Base-by-base conservation (phyloP, 1,140 invertebrate genomes). In the Drosophila parabipectinata region DNA sequence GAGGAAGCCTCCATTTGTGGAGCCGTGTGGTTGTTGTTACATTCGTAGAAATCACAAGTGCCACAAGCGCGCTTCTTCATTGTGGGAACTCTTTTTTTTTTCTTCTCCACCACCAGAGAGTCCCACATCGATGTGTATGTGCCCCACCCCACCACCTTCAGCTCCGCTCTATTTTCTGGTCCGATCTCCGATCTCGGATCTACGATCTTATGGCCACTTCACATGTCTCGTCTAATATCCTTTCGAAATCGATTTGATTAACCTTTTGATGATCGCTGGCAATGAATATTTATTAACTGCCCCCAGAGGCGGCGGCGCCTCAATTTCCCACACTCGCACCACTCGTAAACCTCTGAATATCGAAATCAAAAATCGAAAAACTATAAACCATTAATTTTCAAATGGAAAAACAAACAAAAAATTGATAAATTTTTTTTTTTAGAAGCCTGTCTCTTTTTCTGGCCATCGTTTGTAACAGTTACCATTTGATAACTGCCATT, bases 21-120 rank as follows among this genome's bases (percentile, higher is more conserved):
- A 18, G 15, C 57, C 9, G 18, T 64, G 69, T 69, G 76, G 77
- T 84, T 87, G 82, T 87, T 87, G 82, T 87, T 59, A 88, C 83
- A 87, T 87, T 87, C 83, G 83, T 87, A 87, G 83, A 87, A 87
- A 87, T 87, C 83, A 87, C 83, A 87, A 87, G 83, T 87, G 83
- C 77, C 82, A 75, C 64, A 69, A 74, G 81, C 82, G 82, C 82
- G 82, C 78, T 87, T 67, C 72, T 75, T 85, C 81, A 85, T 87
- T 85, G 82, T 85, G 82, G 82, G 82, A 85, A 85, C 82, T 85
- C 79, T 87, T 87, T 87, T 87, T 81, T 75, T 75, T 59, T 39
- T 41, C 55, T 9, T 28, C 26, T 21, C 5, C 4, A 32, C 32
- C 34, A 24, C n/a, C 57, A 50, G 28, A 51, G 28, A 53, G 39